Base-by-base conservation (phyloP, 2,797 vertebrate species). In the Dendrocincla tyrannina region DNA sequence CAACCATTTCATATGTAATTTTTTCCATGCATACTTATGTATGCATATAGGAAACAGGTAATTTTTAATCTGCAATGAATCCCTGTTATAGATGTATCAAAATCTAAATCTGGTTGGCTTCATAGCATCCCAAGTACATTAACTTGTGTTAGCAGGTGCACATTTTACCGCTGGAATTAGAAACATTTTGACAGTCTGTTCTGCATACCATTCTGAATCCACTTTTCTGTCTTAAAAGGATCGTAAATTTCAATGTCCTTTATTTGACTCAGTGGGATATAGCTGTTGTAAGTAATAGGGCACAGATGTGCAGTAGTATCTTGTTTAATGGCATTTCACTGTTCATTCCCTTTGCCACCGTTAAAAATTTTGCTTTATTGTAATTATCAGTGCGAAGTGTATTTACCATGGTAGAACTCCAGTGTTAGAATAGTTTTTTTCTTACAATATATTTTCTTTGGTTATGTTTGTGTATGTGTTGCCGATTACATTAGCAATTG, bases 371-470 rank as follows among this genome's bases (percentile, higher is more conserved):
- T 98, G 96, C 97, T 97, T 98, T 98, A 85, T 97, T 97, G 98
- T 98, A 98, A 97, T 97, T 98, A 98, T 97, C 97, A 98, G 97
- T 98, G 98, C 98, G 96, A 97, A 98, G 96, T 98, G 97, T 98
- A 98, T 98, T 98, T 98, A 98, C 97, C 98, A 98, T 96, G 96
- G 97, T 98, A 98, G 97, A 97, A 97, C 95, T 97, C 97, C 97
- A 98, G 97, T 98, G 98, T 98, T 98, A 98, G 97, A 95, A 72
- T 98, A 98, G 98, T 96, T 98, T 97, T 87, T 97, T 97, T 96
- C 97, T 97, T 97, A 97, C 88, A 72, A 91, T 97, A 98, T 96
- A 91, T 96, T 98, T 98, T 97, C 93, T 98, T 98, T 97, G 97
- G 95, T 98, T 98, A 98, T 96, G 95, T 97, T 98, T 89, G 98